Percentiles rank a stretch among this genome's conserved stretches.
Conservation (phyloP, 1,140 invertebrate species). For the silkworm (Bombyx mori) region DNA sequence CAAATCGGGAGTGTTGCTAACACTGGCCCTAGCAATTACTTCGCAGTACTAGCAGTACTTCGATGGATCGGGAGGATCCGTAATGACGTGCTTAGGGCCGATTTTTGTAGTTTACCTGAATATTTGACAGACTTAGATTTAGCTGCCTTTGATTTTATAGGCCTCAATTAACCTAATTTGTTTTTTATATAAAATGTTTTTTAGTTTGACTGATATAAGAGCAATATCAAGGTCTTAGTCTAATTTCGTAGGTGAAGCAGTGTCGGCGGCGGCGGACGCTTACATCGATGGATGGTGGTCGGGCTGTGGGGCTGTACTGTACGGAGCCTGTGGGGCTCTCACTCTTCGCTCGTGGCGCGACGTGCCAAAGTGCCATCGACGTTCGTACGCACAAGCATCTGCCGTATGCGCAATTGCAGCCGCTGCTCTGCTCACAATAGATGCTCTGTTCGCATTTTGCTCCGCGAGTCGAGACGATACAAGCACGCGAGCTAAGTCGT, state of each 20-base stretch:
- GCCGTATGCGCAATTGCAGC: constrained; percentile 39
- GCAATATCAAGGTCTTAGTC: too few species aligned
- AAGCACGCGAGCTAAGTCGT: constrained; percentile 28
- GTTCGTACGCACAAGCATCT: constrained; percentile 28
- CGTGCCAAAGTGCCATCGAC: constrained; percentile 26
- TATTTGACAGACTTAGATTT: too few species aligned
- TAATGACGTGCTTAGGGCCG: too few species aligned
- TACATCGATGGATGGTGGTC: constrained; percentile 59
- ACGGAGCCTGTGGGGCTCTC: constrained; percentile 34
- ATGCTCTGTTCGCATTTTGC: constrained; percentile 39
- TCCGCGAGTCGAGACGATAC: constrained; percentile 36
- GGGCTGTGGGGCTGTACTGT: constrained; percentile 32
- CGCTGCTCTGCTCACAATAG: constrained; percentile 36
- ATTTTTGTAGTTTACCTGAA: too few species aligned
- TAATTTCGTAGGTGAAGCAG: constrained; percentile 35
- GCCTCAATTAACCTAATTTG: too few species aligned
- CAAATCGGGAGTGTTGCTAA: too few species aligned
- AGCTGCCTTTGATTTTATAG: too few species aligned
- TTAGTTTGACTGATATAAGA: too few species aligned
- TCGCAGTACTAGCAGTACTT: too few species aligned
- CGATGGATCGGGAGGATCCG: too few species aligned
- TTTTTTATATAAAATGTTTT: too few species aligned
- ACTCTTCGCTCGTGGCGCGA: constrained; percentile 37
- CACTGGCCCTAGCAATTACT: too few species aligned
- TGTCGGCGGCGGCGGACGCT: constrained; percentile 48